A percentile compares a stretch with the other conserved stretches of the same genome.
These are phyloP conservation scores for Diaphora mendica DNA, from an alignment of 2,888 invertebrate species.

Conservation along the genomic window DNA sequence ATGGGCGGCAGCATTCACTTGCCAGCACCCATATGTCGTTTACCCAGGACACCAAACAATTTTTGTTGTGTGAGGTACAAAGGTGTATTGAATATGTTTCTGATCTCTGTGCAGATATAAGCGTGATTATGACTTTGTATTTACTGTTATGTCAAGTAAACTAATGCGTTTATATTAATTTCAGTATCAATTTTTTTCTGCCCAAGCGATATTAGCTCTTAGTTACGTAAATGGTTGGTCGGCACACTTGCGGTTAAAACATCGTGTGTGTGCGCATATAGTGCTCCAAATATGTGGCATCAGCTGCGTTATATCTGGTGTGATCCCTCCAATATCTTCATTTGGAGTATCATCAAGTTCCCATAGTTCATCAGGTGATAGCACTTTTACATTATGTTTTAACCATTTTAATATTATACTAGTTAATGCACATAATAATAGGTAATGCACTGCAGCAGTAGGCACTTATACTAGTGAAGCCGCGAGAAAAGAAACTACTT, in stretches of 20 bases:
- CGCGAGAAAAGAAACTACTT: too few species aligned
- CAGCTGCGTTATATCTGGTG: slow-evolving; percentile 50
- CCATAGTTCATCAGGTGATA: slow-evolving; percentile 60
- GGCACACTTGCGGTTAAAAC: slow-evolving; percentile 55
- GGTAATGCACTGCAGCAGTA: not conserved
- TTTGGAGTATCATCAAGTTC: slow-evolving; percentile 41
- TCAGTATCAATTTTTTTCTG: slow-evolving; percentile 68
- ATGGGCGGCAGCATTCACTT: too few species aligned
- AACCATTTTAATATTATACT: too few species aligned
- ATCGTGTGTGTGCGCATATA: slow-evolving; percentile 57
- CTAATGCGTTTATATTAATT: slow-evolving; percentile 13
- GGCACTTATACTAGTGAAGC: too few species aligned
- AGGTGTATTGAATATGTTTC: not conserved
- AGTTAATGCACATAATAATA: too few species aligned
- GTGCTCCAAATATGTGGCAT: slow-evolving; percentile 60
- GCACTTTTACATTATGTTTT: not conserved
- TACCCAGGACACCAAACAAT: too few species aligned
- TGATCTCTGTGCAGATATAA: not conserved
- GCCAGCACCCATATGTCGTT: too few species aligned
- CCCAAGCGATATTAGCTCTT: slow-evolving; percentile 64
- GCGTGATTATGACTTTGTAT: not conserved
- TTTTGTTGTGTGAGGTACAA: not conserved
- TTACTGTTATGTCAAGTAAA: not conserved
- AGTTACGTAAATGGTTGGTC: slow-evolving; percentile 71
- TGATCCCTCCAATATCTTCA: slow-evolving; percentile 26